Base-by-base conservation (phyloP, 2,113 vertebrate species). In the Solea solea region DNA sequence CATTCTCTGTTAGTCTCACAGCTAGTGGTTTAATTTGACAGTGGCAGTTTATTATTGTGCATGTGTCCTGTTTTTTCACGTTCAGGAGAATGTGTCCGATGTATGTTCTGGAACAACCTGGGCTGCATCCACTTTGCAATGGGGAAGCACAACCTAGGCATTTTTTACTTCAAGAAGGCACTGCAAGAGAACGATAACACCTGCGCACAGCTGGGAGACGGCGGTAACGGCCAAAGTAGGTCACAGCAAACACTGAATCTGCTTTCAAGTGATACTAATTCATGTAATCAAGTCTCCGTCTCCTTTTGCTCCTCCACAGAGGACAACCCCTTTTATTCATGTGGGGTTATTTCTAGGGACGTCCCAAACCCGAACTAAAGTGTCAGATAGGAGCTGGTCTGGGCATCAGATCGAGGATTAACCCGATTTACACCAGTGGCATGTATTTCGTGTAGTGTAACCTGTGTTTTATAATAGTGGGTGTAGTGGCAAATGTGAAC, bases 51-150 rank as follows among this genome's bases (percentile, higher is more conserved):
- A 21, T 21, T 21, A 49, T 28, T 61, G 56, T 42, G 34, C 5
- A 4, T 1, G 0, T 62, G 9, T 59, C 5, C 25, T 50, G 40
- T 14, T 25, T 61, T 61, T 21, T 76, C 53, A 59, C 69, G 2
- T 54, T 2, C 73, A 99, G 98, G 98, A 87, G 98, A 99, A 95
- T 99, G 97, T 86, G 93, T 98, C 61, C 91, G 96, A 2, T 99
- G 97, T 81, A 99, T 99, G 98, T 99, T 99, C 91, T 99, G 97
- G 98, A 99, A 98, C 89, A 99, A 99, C 85, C 95, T 99, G 84
- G 98, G 98, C 55, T 99, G 98, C 86, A 98, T 99, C 83, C 97
- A 99, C 90, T 98, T 99, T 90, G 97, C 98, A 40, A 99, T 99
- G 97, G 97, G 96, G 80, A 99, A 99, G 85, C 97, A 99, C 91